A percentile compares a stretch with the other conserved stretches of the same genome.
Conservation (phyloP, 2,113 vertebrate genomes). For the Plotosus lineatus region DNA sequence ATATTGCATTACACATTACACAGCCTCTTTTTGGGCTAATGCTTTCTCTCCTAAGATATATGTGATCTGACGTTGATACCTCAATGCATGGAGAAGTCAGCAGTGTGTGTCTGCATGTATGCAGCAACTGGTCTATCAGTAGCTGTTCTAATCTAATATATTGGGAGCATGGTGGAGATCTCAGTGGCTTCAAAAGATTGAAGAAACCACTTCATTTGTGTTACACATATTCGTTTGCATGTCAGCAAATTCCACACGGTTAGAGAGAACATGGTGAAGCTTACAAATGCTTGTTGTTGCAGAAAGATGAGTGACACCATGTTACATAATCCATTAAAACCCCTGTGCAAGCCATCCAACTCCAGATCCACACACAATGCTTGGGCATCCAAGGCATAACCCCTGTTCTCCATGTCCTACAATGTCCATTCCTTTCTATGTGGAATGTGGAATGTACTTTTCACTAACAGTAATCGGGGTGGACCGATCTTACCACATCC, state of each 20-base stretch:
- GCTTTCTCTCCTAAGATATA: no score
- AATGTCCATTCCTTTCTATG: neutral
- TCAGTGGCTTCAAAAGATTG: neutral
- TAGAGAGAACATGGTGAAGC: slow-evolving; percentile 12
- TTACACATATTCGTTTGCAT: slow-evolving; percentile 26
- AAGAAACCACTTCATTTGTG: no score
- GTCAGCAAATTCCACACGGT: slow-evolving; percentile 35
- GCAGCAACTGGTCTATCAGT: neutral
- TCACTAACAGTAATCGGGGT: neutral
- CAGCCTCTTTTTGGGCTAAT: neutral
- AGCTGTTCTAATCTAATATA: neutral
- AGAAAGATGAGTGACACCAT: neutral
- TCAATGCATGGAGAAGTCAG: neutral
- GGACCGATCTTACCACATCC: no score
- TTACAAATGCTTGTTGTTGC: neutral
- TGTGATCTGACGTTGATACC: neutral
- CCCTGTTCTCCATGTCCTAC: neutral
- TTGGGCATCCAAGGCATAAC: neutral
- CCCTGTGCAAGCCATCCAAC: neutral
- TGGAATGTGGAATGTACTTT: neutral
- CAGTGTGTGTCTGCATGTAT: neutral
- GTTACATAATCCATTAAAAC: neutral
- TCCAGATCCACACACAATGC: neutral
- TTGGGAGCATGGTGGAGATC: neutral
- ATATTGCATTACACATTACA: neutral